These are phyloP conservation scores for Chloroceryle aenea DNA, from an alignment of 2,113 vertebrate species.

Conservation along the genomic window DNA sequence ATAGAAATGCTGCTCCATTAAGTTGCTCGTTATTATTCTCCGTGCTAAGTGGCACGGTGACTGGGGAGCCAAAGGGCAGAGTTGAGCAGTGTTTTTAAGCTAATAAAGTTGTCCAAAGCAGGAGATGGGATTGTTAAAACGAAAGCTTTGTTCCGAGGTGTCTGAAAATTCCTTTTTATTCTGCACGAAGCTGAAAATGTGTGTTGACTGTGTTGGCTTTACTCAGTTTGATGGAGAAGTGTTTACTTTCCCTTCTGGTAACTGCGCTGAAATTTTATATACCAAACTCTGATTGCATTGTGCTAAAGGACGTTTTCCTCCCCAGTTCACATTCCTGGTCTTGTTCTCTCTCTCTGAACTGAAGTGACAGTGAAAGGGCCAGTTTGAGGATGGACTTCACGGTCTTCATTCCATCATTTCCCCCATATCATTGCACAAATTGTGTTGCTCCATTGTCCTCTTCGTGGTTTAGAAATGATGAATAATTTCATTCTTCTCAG, in stretches of 20 bases:
- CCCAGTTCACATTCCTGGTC: background rate
- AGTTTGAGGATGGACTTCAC: background rate
- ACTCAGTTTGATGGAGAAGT: background rate
- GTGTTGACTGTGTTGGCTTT: background rate
- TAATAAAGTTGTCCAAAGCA: slow-evolving; percentile 42
- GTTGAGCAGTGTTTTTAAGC: slow-evolving; percentile 45
- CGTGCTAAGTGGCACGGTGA: background rate
- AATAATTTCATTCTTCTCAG: background rate
- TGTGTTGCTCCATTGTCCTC: background rate
- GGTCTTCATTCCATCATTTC: background rate
- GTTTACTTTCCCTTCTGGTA: background rate
- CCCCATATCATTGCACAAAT: background rate
- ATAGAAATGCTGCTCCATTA: slow-evolving; percentile 47
- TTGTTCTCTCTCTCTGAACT: background rate
- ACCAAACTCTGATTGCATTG: background rate
- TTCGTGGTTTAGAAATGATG: background rate
- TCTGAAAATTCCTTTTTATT: background rate
- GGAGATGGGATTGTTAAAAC: slow-evolving; percentile 8
- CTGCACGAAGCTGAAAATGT: background rate
- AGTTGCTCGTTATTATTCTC: slow-evolving; percentile 54
- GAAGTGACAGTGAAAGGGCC: background rate
- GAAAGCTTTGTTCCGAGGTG: background rate
- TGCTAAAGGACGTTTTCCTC: background rate
- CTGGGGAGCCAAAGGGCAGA: slow-evolving; percentile 39
- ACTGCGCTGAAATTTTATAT: background rate